Evolutionary conservation across 2,797 vertebrate species (phyloP).

Genomic region (Oceanodroma leucorhoa): DNA sequence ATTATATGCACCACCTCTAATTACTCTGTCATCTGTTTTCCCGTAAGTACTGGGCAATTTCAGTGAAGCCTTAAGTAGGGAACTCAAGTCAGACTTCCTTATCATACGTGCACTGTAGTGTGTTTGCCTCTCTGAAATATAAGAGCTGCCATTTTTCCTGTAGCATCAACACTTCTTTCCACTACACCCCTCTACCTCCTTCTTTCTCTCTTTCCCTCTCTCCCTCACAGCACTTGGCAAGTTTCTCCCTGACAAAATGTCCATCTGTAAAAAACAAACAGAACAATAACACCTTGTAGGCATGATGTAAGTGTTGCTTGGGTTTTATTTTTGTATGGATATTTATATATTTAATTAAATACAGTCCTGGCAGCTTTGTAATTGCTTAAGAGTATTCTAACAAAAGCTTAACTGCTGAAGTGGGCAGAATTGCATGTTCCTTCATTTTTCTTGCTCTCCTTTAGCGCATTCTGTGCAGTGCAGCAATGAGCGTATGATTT

Average conservation of each 20-base stretch:
- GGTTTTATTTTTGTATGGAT: conserved; percentile 11
- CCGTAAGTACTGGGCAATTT: background rate
- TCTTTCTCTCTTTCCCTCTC: background rate
- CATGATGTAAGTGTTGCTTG: conserved; percentile 25
- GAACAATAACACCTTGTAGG: conserved; percentile 38
- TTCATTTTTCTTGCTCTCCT: conserved; percentile 48
- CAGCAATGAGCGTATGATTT: conserved; percentile 37
- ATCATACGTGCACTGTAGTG: background rate
- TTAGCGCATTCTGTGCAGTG: background rate
- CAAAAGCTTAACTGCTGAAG: conserved; percentile 45
- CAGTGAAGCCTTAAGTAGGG: background rate
- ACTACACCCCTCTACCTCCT: background rate
- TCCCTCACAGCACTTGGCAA: background rate
- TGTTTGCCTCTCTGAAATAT: conserved; percentile 2
- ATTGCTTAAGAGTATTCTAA: conserved; percentile 45
- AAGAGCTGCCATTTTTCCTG: background rate
- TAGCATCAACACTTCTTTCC: background rate
- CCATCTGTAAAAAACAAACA: conserved; percentile 46
- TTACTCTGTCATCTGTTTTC: conserved; percentile 33
- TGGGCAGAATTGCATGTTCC: conserved; percentile 25
- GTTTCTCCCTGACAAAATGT: background rate
- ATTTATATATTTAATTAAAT: conserved; percentile 46
- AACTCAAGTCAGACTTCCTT: background rate
- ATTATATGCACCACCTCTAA: conserved; percentile 11
- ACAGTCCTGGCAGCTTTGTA: conserved; percentile 24